Percentiles rank a stretch among this genome's conserved stretches.
Conservation (phyloP, 30 jellyfish, hydroid and myxozoan genomes). For the Nemopilema nomurai region DNA sequence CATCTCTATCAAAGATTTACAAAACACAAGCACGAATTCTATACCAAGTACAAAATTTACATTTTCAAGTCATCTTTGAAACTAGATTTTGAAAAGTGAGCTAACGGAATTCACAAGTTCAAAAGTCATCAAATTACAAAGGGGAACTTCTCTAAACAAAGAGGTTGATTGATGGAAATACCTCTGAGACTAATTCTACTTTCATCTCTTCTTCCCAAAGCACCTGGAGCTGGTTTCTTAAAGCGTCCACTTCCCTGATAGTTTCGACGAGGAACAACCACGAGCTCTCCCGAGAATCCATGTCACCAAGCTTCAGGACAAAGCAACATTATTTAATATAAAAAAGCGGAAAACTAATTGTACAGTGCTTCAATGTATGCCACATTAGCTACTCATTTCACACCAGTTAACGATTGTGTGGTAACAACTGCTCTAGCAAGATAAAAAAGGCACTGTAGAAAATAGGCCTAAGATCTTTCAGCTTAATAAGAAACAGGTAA, state of each 20-base stretch:
- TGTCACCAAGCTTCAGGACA: constrained; percentile 42
- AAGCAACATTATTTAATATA: not conserved
- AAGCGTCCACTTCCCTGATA: constrained; percentile 32
- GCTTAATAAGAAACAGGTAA: not conserved
- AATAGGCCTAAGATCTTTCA: too few relatives aligned
- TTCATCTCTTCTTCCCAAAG: constrained; percentile 63
- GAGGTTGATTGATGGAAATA: constrained; percentile 54
- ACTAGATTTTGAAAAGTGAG: too few relatives aligned
- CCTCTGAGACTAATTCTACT: constrained; percentile 57
- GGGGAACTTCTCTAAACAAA: not conserved
- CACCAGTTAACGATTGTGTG: too few relatives aligned
- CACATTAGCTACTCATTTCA: too few relatives aligned
- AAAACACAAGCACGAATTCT: not conserved
- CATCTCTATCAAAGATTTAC: not conserved
- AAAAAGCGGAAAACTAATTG: too few relatives aligned
- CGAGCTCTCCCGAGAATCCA: constrained; percentile 34
- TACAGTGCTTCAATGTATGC: too few relatives aligned
- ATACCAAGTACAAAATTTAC: too few relatives aligned
- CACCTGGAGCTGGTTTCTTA: constrained; percentile 27
- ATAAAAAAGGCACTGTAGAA: too few relatives aligned
- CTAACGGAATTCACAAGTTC: not conserved
- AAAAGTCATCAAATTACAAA: not conserved
- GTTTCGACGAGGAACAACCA: constrained; percentile 65
- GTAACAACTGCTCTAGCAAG: too few relatives aligned
- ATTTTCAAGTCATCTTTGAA: too few relatives aligned